Base-by-base conservation (phyloP, 2,797 vertebrate species). In the Sardinella longiceps region DNA sequence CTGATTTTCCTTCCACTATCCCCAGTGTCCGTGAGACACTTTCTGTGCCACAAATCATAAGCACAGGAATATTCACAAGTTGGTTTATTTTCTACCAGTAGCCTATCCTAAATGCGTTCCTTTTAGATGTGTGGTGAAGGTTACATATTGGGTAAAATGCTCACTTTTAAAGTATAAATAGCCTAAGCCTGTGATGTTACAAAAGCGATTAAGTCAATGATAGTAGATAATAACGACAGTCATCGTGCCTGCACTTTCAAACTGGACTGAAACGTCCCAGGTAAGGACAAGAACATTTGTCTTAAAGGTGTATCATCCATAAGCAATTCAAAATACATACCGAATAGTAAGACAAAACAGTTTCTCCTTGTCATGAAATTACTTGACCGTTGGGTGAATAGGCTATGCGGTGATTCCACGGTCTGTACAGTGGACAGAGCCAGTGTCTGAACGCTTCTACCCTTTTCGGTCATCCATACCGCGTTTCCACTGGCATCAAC, bases 341-440 rank as follows among this genome's bases (percentile, higher is more conserved):
- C 93, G 89, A 93, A 93, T 91, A 91, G 86, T 87, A 77, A 88
- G 83, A 84, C 82, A 74, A 86, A 84, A 66, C 88, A 81, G 46
- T 90, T 91, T 87, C 90, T 89, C 90, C 92, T 94, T 91, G 93
- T 91, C 91, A 92, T 94, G 60, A 92, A 94, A 90, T 90, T 93
- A 90, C 89, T 85, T 85, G 83, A 85, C 90, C 89, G 87, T 82
- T 28, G 9, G 81, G 80, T 45, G 43, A 70, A 48, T 53, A 48
- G 46, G 46, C 4, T 56, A 70, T 77, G 84, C 18, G 18, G 33
- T 51, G 25, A 51, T 85, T 81, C 82, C 28, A 46, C 82, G 45
- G 63, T 70, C 53, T n/a, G 70, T 5, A 43, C 70, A 39, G 70
- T 77, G 18, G 70, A 77, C 70, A 77, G 37, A 77, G 37, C 70